Base-by-base conservation (phyloP, 2,888 invertebrate genomes). In the Pediacus dermestoides region DNA sequence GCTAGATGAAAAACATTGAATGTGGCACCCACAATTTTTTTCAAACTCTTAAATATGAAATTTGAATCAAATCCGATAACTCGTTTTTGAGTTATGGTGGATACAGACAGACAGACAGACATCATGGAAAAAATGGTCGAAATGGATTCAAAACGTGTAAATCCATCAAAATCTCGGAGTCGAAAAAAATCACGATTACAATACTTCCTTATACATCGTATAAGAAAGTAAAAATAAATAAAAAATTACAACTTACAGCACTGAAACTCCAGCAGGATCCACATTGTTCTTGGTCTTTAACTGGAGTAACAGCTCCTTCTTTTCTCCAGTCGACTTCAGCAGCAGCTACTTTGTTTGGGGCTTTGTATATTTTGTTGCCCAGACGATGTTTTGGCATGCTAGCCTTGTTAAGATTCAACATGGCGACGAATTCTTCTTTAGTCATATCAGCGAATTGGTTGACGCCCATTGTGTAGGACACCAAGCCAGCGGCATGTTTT, bases 181-280 rank as follows among this genome's bases (percentile, higher is more conserved):
- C n/a, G n/a, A n/a, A n/a, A n/a, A n/a, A n/a, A n/a, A n/a, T n/a
- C n/a, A n/a, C n/a, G n/a, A n/a, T n/a, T n/a, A n/a, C n/a, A n/a
- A n/a, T n/a, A n/a, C n/a, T n/a, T n/a, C n/a, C n/a, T n/a, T n/a
- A n/a, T n/a, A n/a, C n/a, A n/a, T n/a, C n/a, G n/a, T n/a, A n/a
- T n/a, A 6, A 23, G 3, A 23, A 9, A 9, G 3, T 23, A 23
- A 23, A 9, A 18, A 4, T n/a, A n/a, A n/a, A n/a, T n/a, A n/a
- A n/a, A n/a, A n/a, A n/a, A n/a, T n/a, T n/a, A 36, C 16, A 38
- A 42, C 69, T 69, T 63, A 73, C 71, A 9, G 78, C 61, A 55
- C 76, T 76, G 64, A 81, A 81, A 2, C 78, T 70, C 80, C 80
- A 81, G 58, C 80, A 81, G 2, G 75, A 76, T 6, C 79, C 79